phyloP scores from a whole-genome alignment of 2,888 invertebrate genomes.

The Calameuta idolon region DNA sequence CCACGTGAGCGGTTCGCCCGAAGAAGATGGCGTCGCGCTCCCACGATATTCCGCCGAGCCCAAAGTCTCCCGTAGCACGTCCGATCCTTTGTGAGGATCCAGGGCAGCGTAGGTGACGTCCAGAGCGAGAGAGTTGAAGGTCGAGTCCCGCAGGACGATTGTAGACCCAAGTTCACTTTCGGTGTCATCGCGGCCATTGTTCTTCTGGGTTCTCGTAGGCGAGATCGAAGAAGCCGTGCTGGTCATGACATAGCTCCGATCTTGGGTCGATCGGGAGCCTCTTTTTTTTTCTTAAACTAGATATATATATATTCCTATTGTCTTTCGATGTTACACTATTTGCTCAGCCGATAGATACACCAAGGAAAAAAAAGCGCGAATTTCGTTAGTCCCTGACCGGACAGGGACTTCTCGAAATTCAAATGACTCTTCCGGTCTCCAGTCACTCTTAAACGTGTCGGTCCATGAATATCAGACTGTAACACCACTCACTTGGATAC shows the following conservation, averaged over 20 bases:
- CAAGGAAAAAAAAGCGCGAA: background rate
- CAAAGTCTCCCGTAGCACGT: background rate
- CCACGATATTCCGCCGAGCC: background rate
- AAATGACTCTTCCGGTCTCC: background rate
- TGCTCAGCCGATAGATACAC: background rate
- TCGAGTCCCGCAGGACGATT: slow-evolving; percentile 42
- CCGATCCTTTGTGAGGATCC: background rate
- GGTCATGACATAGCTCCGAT: slow-evolving; percentile 45
- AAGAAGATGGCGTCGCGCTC: slow-evolving; percentile 9
- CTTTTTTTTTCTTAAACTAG: background rate
- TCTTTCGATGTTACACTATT: background rate
- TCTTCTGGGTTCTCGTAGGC: background rate
- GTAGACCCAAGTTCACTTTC: slow-evolving; percentile 27
- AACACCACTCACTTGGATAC: background rate
- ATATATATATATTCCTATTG: background rate
- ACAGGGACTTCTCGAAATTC: background rate
- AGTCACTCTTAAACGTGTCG: background rate
- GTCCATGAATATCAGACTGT: background rate
- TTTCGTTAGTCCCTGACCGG: background rate
- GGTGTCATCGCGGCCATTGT: slow-evolving; percentile 8
- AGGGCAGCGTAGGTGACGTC: slow-evolving; percentile 51
- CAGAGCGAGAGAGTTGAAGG: slow-evolving; percentile 55
- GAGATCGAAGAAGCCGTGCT: slow-evolving; percentile 20
- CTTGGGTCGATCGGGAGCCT: slow-evolving; percentile 16
- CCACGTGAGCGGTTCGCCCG: background rate